Evolutionary conservation across 2,888 invertebrate species (phyloP).

Genomic region (Autographa gamma): DNA sequence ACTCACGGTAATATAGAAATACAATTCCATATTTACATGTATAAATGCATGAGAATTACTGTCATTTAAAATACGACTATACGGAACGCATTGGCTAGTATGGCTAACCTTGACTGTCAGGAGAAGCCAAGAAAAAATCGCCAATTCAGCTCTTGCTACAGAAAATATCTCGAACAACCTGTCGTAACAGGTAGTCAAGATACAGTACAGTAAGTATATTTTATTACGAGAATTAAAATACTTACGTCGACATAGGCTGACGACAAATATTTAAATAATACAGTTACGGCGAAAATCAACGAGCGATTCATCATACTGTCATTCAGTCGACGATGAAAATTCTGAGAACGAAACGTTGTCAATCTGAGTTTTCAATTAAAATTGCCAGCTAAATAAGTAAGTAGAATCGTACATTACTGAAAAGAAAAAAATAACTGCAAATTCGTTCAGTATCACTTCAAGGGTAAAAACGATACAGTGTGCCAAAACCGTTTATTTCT

Average conservation of each 20-base stretch:
- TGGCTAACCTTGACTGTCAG: slow-evolving; percentile 37
- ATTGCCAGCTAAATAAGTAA: slow-evolving; percentile 18
- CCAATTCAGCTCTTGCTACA: slow-evolving; percentile 25
- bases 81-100: slow-evolving; percentile 20
- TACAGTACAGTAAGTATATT: slow-evolving; percentile 19
- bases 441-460: slow-evolving; percentile 63
- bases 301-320: slow-evolving; percentile 14
- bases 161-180: slow-evolving; percentile 24
- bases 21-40: neutral
- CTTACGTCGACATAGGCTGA: slow-evolving; percentile 20
- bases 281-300: slow-evolving; percentile 22
- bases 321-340: slow-evolving; percentile 15
- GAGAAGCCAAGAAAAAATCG: slow-evolving; percentile 28
- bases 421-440: slow-evolving; percentile 42
- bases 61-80: slow-evolving; percentile 5
- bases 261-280: slow-evolving; percentile 39
- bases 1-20: neutral
- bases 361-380: neutral
- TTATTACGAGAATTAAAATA: slow-evolving; percentile 37
- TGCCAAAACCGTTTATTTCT: slow-evolving; percentile 85
- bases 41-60: neutral
- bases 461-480: slow-evolving; percentile 73
- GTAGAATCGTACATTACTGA: slow-evolving; percentile 10
- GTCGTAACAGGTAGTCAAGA: slow-evolving; percentile 13
- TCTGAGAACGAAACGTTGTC: slow-evolving; percentile 11